A percentile compares a stretch with the other conserved stretches of the same genome.
Conservation (phyloP, 2,797 vertebrate species). For the Enteromius afrohamiltoni region DNA sequence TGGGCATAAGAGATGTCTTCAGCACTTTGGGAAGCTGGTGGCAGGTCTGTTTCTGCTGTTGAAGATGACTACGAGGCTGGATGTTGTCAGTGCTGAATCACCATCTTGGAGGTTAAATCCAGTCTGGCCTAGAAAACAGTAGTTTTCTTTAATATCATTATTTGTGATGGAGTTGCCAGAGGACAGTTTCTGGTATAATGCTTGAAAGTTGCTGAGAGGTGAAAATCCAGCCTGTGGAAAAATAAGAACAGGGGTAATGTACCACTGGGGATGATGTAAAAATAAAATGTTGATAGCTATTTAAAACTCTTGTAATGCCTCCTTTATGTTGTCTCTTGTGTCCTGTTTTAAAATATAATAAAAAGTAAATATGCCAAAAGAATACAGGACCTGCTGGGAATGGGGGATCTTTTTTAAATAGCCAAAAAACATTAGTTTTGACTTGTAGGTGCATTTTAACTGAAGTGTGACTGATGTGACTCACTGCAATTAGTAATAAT, state of each 20-base stretch:
- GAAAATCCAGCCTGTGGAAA: neutral
- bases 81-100: constrained; percentile 24
- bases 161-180: neutral
- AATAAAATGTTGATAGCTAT: neutral
- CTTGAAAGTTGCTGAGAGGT: neutral
- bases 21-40: constrained; percentile 28
- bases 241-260: neutral
- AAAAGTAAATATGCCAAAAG: neutral
- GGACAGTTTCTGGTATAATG: neutral
- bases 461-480: neutral
- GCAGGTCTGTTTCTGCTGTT: neutral
- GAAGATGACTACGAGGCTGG: constrained; percentile 14
- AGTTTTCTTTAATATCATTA: constrained; percentile 1
- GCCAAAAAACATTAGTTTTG: neutral
- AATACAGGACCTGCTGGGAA: neutral
- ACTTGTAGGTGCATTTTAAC: neutral
- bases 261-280: neutral
- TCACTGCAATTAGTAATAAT: neutral
- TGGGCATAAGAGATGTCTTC: neutral
- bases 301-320: neutral
- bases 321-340: neutral
- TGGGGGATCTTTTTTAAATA: neutral
- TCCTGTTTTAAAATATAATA: neutral
- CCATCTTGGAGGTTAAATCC: constrained; percentile 23
- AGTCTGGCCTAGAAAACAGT: constrained; percentile 7